Conservation (phyloP, 2,113 vertebrate genomes). For the Butastur rufipennis region DNA sequence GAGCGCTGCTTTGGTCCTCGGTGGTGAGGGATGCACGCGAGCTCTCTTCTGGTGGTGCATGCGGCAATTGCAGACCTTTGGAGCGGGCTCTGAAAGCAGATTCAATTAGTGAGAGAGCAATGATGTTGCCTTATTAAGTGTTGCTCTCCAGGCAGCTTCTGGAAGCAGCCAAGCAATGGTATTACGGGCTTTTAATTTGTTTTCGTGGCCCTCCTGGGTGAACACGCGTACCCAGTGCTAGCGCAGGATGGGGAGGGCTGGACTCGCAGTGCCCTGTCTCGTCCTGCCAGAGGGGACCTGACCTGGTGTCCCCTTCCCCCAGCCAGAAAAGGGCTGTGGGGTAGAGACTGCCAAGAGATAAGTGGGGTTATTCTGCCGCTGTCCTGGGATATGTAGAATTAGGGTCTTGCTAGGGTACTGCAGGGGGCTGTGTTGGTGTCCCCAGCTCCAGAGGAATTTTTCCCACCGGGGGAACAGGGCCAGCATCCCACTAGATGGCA, state of each 20-base stretch:
- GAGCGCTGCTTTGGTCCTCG: neutral
- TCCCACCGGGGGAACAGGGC: neutral
- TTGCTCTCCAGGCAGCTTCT: neutral
- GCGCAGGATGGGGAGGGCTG: neutral
- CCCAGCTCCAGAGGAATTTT: neutral
- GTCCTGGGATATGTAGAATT: neutral
- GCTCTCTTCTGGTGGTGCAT: neutral
- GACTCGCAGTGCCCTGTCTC: neutral
- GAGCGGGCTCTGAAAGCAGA: neutral
- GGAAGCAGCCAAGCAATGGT: neutral
- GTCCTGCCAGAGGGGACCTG: neutral
- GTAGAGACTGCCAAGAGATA: neutral
- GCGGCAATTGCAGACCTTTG: neutral
- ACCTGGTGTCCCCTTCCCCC: neutral
- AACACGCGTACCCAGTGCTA: neutral
- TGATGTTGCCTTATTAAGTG: neutral
- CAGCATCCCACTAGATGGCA: neutral
- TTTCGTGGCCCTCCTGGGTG: neutral
- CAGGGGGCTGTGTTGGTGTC: neutral
- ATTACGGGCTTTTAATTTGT: neutral
- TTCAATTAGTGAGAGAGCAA: neutral
- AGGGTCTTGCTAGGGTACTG: neutral
- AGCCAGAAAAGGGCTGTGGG: too few species aligned
- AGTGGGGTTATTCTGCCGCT: neutral
- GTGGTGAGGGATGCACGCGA: accelerated